Evolutionary conservation across 2,888 invertebrate species (phyloP), one percentile per base, ranked within the genome.

Genomic region (Heliconius aoede): DNA sequence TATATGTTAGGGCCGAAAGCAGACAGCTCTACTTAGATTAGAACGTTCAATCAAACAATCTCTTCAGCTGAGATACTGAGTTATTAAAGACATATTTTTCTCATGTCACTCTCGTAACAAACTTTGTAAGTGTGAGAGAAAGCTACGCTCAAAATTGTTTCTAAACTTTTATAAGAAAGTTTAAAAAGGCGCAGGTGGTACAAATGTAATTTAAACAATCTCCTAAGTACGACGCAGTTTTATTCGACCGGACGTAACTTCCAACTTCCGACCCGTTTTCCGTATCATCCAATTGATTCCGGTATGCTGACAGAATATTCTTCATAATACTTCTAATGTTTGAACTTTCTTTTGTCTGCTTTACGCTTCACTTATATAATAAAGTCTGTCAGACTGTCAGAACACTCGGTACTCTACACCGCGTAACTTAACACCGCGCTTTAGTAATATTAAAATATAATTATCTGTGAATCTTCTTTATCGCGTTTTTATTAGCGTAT

Each of bases 211-310:
- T 69, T 74, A 32, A 74, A 51, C 69, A 74, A 69, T 74, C 51
- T 69, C 46, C 51, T 26, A 46, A 69, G 61, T 32, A 40, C 26
- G 26, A 26, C 30, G 60, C 51, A 51, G 46, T 62, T 32, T 32
- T 18, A 61, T 61, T 26, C 69, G 74, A 74, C 51, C 61, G 68
- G 51, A 61, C 24, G 72, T 36, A 26, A 40, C 58, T 60, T 40
- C 7, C 72, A 28, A 60, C 26, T 72, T 60, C 72, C 40, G 40
- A 61, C 61, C 28, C 40, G 36, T 36, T 72, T 72, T 72, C 40
- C 72, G 69, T 69, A 40, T 61, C 36, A 72, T 72, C 18, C 72
- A 61, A 61, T 72, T 72, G 72, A 61, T 72, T 72, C 60, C 72
- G 61, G 36, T 61, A 61, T 26, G 21, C 36, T 26, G 69, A 55